Evolutionary conservation across 2,888 invertebrate genomes (phyloP).

Genomic region (Hirtodrosophila histrioides): DNA sequence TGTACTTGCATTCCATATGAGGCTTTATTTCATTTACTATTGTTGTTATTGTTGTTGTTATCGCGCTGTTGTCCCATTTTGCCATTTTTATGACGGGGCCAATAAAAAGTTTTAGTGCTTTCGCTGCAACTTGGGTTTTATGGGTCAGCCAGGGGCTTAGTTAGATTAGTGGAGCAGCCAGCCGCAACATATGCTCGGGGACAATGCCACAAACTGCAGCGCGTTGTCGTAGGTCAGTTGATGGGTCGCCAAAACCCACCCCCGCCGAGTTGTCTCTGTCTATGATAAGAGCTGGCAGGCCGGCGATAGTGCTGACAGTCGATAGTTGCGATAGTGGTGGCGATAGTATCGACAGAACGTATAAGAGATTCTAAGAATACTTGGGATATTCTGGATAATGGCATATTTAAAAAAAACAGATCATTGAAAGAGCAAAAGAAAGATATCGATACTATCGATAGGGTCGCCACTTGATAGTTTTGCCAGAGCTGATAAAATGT

Average conservation of each 20-base stretch:
- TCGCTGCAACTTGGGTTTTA: slow-evolving; percentile 58
- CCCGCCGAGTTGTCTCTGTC: too few relatives aligned
- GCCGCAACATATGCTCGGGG: slow-evolving; percentile 46
- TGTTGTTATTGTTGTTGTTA: slow-evolving; percentile 19
- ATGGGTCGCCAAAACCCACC: too few relatives aligned
- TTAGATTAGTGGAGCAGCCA: slow-evolving; percentile 54
- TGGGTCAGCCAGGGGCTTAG: slow-evolving; percentile 50
- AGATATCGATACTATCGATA: too few relatives aligned
- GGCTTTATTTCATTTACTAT: slow-evolving; percentile 23
- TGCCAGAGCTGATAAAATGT: too few relatives aligned
- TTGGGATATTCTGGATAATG: too few relatives aligned
- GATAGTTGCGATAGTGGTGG: too few relatives aligned
- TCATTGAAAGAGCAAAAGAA: too few relatives aligned
- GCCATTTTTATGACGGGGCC: slow-evolving; percentile 59
- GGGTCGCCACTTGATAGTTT: too few relatives aligned
- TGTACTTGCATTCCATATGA: slow-evolving; percentile 17
- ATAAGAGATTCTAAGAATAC: not conserved
- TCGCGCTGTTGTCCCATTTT: slow-evolving; percentile 44
- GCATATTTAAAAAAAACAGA: too few relatives aligned
- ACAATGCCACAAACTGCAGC: slow-evolving; percentile 33
- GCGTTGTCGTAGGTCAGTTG: slow-evolving; percentile 55
- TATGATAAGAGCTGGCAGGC: too few relatives aligned
- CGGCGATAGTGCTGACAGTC: too few relatives aligned
- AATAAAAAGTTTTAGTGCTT: slow-evolving; percentile 54
- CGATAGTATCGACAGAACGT: not conserved